These are phyloP conservation scores for Acanthurus tractus DNA, from an alignment of 2,797 vertebrate species.

Conservation along the genomic window DNA sequence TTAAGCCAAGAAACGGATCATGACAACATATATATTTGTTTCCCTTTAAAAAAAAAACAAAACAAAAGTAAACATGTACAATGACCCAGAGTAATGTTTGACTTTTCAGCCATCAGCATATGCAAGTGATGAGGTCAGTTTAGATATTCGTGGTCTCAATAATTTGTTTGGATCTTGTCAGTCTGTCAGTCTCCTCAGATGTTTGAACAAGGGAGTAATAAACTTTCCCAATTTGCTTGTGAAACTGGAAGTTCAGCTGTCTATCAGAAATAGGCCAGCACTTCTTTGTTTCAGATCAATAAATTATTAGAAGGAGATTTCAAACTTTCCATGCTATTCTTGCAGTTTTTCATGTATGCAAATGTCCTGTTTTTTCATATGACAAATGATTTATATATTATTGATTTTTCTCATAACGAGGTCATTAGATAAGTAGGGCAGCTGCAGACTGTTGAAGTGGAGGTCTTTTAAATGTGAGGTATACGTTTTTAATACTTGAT, in stretches of 20 bases:
- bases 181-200: slow-evolving; percentile 25
- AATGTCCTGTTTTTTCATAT: slow-evolving; percentile 28
- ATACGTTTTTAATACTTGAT: neutral
- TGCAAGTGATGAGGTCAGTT: slow-evolving; percentile 1
- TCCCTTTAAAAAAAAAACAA: neutral
- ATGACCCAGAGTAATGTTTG: neutral
- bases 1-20: neutral
- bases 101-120: neutral
- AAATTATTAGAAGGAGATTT: slow-evolving; percentile 49
- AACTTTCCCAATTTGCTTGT: slow-evolving; percentile 10
- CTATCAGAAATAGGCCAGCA: slow-evolving; percentile 21
- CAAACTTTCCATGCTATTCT: slow-evolving; percentile 18
- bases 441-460: slow-evolving; percentile 16
- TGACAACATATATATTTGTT: neutral
- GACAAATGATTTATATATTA: slow-evolving; percentile 51
- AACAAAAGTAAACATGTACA: neutral
- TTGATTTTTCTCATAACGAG: slow-evolving; percentile 45
- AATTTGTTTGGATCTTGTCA: slow-evolving; percentile 12
- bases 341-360: slow-evolving; percentile 22
- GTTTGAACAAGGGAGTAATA: slow-evolving; percentile 12
- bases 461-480: neutral
- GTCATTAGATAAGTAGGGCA: slow-evolving; percentile 56
- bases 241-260: slow-evolving; percentile 20
- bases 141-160: slow-evolving; percentile 19
- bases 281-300: slow-evolving; percentile 37